A percentile compares a stretch with the other conserved stretches of the same genome.
phyloP scores from a whole-genome alignment of 2,113 vertebrate species.

The Poicephalus meyeri region DNA sequence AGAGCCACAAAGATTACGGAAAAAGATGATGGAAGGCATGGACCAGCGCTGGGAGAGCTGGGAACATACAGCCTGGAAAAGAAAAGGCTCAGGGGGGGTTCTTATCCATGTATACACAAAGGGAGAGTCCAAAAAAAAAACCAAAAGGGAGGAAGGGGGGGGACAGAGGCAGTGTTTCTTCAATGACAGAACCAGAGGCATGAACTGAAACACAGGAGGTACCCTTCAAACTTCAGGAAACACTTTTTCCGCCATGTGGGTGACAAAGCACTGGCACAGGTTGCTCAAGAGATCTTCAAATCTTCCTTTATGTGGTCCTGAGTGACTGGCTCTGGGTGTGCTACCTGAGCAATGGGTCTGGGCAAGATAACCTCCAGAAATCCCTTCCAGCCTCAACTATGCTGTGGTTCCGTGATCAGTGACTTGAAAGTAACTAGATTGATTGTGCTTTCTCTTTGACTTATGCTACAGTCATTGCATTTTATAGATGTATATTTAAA shows the following conservation, averaged over 20 bases:
- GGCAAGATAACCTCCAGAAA: background rate
- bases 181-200: background rate
- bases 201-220: background rate
- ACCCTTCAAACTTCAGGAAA: background rate
- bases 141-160: background rate
- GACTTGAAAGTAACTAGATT: background rate
- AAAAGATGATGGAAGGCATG: background rate
- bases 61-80: background rate
- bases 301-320: background rate
- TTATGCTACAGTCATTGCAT: no score
- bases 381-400: background rate
- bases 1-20: background rate
- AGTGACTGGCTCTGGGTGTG: background rate
- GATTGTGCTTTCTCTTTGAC: background rate
- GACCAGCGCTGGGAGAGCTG: background rate
- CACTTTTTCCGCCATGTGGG: rapidly evolving
- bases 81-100: background rate
- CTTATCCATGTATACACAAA: background rate
- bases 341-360: background rate
- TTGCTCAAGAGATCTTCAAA: background rate
- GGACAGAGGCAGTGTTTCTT: background rate
- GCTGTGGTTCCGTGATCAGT: background rate
- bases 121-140: background rate
- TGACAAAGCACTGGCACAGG: background rate
- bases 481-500: background rate